Evolutionary conservation across 2,797 vertebrate species (phyloP), one percentile per base, ranked within the genome.

Genomic region (Benthosema pterotum): DNA sequence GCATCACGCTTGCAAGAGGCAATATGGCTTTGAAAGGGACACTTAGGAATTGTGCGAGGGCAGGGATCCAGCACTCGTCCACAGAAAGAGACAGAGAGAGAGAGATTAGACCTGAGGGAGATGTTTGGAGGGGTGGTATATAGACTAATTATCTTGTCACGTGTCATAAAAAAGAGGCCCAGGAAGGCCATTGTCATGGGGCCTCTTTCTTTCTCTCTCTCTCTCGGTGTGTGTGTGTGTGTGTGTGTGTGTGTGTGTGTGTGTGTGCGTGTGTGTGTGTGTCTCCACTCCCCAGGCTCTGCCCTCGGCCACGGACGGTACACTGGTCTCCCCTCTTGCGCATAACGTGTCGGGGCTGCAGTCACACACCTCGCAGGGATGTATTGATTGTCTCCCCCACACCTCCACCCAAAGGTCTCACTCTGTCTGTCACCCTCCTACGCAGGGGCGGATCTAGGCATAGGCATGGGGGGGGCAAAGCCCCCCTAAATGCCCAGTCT

Each of bases 361-460:
- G 72, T 60, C 46, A 46, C 67, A 75, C 83, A 88, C 83, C 76
- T 89, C 71, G 69, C 73, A 72, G 82, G 83, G 79, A 70, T 52
- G 63, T 84, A 91, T 91, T 88, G 89, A 93, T 91, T 89, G 86
- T 87, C 76, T 89, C 53, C 78, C 65, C 55, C 49, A 66, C 82
- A 84, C 70, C 81, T 70, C 71, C 82, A 74, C 85, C 71, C 75
- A 85, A 75, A 89, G 83, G 78, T 86, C 85, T 90, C 83, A 81
- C 88, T 91, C 80, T 87, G 86, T 87, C 83, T 84, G 81, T 91
- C 88, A 87, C 70, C 83, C 86, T 69, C 77, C 82, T 81, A 85
- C 83, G 78, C 75, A 78, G n/a, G n/a, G n/a, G n/a, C n/a, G n/a
- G n/a, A n/a, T n/a, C n/a, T n/a, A n/a, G n/a, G n/a, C n/a, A n/a